These are phyloP conservation scores for Oncorhynchus mykiss DNA, from an alignment of 2,113 vertebrate species.

Conservation along the genomic window DNA sequence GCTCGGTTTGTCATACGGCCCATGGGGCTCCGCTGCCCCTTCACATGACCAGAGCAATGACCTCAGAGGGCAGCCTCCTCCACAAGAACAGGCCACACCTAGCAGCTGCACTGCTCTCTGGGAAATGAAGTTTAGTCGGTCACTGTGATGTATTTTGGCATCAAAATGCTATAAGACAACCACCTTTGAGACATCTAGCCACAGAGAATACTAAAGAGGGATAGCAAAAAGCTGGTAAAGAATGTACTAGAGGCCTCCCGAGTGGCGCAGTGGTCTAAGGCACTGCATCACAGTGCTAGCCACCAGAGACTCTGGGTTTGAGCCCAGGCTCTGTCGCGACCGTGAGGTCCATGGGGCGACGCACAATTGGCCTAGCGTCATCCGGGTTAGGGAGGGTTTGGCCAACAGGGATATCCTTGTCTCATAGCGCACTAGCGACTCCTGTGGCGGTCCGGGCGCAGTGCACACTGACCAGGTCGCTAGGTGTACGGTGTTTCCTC, in stretches of 20 bases:
- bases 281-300: too few relatives aligned
- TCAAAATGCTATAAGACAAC: constrained; percentile 1
- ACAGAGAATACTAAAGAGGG: constrained; percentile 22
- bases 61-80: constrained; percentile 72
- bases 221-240: constrained; percentile 5
- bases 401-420: too few relatives aligned
- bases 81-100: constrained; percentile 61
- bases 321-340: too few relatives aligned
- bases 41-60: constrained; percentile 72
- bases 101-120: constrained; percentile 54
- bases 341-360: too few relatives aligned
- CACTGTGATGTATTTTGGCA: constrained; percentile 52
- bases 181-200: constrained; percentile 33
- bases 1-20: constrained; percentile 77
- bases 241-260: not conserved
- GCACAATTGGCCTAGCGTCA: too few relatives aligned
- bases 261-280: too few relatives aligned
- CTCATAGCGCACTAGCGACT: too few relatives aligned
- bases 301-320: too few relatives aligned
- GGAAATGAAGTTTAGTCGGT: constrained; percentile 58
- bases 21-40: constrained; percentile 66
- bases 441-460: too few relatives aligned
- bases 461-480: too few relatives aligned
- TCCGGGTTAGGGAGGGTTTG: too few relatives aligned
- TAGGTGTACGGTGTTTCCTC: too few relatives aligned